Percentiles rank a stretch among this genome's conserved stretches.
Evolutionary conservation across 1,140 invertebrate genomes (phyloP).

Genomic region (Ganaspis sp.): DNA sequence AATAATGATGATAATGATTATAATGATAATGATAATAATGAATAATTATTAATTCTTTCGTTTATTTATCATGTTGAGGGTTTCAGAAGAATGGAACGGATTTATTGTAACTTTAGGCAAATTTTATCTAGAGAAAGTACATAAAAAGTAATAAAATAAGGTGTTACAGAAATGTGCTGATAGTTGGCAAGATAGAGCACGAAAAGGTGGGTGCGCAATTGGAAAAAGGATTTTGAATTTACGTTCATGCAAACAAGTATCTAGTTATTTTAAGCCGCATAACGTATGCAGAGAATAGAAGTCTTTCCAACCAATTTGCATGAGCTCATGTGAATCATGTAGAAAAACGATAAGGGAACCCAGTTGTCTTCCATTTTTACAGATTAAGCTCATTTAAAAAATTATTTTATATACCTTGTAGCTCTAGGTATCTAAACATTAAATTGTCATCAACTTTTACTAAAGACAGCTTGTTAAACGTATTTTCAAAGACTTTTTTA

Average conservation of each 20-base stretch:
- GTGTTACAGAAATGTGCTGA: not conserved
- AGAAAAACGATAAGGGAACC: not conserved
- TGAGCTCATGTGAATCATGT: conserved; percentile 36
- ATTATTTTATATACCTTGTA: not conserved
- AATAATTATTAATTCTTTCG: too few relatives aligned
- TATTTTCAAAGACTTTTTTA: too few relatives aligned
- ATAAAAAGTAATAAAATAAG: conserved; percentile 5
- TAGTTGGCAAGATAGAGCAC: not conserved
- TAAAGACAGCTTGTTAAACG: too few relatives aligned
- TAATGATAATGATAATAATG: too few relatives aligned
- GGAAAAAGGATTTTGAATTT: conserved; percentile 37
- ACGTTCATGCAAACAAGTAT: conserved; percentile 38
- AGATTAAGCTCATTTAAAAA: too few relatives aligned
- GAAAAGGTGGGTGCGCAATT: conserved; percentile 7
- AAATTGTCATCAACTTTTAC: too few relatives aligned
- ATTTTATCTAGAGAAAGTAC: too few relatives aligned
- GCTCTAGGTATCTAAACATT: not conserved
- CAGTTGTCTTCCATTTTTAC: not conserved
- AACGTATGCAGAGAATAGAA: conserved; percentile 43
- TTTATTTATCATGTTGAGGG: too few relatives aligned
- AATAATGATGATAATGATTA: too few relatives aligned
- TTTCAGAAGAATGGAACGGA: too few relatives aligned
- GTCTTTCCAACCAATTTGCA: conserved; percentile 50
- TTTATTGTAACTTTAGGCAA: too few relatives aligned
- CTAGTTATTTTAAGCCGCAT: conserved; percentile 42